A percentile compares a stretch with the other conserved stretches of the same genome.
Evolutionary conservation across 2,113 vertebrate genomes (phyloP).

Genomic region (Pionites leucogaster): DNA sequence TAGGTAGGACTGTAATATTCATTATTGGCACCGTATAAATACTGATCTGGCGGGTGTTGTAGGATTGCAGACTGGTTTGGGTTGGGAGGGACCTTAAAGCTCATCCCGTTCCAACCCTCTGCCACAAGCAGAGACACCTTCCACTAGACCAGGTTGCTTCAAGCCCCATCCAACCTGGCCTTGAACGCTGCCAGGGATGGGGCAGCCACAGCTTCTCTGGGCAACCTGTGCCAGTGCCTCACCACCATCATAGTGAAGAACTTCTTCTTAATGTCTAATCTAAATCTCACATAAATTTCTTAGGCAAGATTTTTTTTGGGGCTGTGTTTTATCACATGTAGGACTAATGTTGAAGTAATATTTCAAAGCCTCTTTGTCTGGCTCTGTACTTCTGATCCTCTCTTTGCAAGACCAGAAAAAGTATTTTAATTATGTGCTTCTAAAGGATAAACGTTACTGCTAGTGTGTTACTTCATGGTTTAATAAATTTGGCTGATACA

Average conservation of each 20-base stretch:
- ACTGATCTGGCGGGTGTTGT: neutral
- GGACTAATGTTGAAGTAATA: neutral
- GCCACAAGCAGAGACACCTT: neutral
- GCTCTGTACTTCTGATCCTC: neutral
- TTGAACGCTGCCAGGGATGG: neutral
- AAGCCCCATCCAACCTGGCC: neutral
- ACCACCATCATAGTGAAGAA: neutral
- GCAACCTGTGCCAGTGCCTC: neutral
- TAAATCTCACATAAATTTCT: neutral
- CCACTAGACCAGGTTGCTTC: neutral
- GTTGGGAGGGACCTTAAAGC: neutral
- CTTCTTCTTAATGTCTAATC: neutral
- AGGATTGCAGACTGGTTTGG: neutral
- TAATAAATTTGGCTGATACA: neutral
- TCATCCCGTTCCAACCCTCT: neutral
- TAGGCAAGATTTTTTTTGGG: neutral
- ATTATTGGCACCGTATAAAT: neutral
- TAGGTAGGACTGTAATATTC: neutral
- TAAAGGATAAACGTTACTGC: neutral
- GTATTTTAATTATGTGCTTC: constrained; percentile 4
- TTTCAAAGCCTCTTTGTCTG: neutral
- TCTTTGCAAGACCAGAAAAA: neutral
- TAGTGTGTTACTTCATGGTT: neutral
- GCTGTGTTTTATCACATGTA: neutral
- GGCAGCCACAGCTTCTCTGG: neutral